Evolutionary conservation across 2,113 vertebrate genomes (phyloP).

Genomic region (Ariopsis seemanni): DNA sequence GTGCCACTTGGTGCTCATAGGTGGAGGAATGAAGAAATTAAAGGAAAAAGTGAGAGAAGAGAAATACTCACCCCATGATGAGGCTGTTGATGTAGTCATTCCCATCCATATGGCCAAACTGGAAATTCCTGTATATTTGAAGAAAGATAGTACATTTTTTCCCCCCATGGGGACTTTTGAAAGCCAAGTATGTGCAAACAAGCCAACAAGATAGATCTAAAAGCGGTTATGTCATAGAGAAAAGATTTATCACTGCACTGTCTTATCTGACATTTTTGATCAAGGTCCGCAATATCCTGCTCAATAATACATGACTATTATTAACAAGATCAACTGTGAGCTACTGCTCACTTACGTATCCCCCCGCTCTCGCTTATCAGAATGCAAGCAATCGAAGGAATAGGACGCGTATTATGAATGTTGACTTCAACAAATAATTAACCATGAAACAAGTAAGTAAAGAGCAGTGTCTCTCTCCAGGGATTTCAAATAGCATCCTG

Average conservation of each 20-base stretch:
- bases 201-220: neutral
- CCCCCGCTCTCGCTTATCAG: no score
- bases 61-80: conserved; percentile 92
- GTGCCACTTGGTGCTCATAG: neutral
- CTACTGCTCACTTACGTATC: no score
- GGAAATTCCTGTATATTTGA: conserved; percentile 77
- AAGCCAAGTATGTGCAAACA: neutral
- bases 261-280: neutral
- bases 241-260: neutral
- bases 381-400: no score
- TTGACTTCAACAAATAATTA: no score
- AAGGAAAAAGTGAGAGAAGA: neutral
- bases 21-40: neutral
- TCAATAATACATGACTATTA: neutral
- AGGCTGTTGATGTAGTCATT: conserved; percentile 97
- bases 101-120: conserved; percentile 97
- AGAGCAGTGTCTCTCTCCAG: no score
- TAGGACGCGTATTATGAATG: no score
- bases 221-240: neutral
- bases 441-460: no score
- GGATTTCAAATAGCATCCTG: no score
- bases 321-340: no score
- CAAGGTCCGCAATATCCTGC: neutral
- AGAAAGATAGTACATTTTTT: neutral
- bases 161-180: neutral